phyloP scores from a whole-genome alignment of 2,797 vertebrate genomes.

The Nyctibius grandis region DNA sequence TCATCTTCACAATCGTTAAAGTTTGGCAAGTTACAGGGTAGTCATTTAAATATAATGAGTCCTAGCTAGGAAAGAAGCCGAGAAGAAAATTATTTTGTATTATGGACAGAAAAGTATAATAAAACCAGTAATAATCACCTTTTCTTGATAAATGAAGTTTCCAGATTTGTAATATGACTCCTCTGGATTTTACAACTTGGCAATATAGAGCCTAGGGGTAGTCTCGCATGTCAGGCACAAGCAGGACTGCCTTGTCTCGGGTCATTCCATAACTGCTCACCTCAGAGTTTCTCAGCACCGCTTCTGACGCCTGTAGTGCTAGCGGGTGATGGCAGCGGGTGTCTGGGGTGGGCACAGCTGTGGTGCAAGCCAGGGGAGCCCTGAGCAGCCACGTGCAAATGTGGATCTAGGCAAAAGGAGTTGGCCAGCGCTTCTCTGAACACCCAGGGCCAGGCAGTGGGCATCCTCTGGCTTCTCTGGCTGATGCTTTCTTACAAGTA shows the following conservation, averaged over 20 bases:
- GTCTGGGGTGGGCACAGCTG: too few species aligned
- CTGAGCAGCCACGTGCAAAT: rapidly evolving
- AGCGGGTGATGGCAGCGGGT: rapidly evolving
- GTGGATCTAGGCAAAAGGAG: rapidly evolving
- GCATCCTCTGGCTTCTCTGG: rapidly evolving
- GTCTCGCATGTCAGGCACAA: neutral
- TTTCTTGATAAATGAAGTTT: neutral
- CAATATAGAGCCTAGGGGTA: neutral
- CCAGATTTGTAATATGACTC: neutral
- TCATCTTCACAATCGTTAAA: neutral
- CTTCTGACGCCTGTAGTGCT: rapidly evolving
- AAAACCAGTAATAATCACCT: neutral
- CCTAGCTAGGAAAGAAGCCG: neutral
- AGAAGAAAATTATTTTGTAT: neutral
- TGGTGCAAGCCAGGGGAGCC: rapidly evolving
- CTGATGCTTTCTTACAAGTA: neutral
- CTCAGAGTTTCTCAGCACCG: rapidly evolving
- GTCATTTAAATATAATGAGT: neutral
- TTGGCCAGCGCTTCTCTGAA: rapidly evolving
- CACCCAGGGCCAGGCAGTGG: rapidly evolving
- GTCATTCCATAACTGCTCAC: rapidly evolving
- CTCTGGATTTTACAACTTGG: neutral
- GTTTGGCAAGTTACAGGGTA: neutral
- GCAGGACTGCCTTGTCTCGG: rapidly evolving
- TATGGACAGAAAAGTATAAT: neutral